phyloP scores from a whole-genome alignment of 2,888 invertebrate genomes.

The Eumerus sabulonum region DNA sequence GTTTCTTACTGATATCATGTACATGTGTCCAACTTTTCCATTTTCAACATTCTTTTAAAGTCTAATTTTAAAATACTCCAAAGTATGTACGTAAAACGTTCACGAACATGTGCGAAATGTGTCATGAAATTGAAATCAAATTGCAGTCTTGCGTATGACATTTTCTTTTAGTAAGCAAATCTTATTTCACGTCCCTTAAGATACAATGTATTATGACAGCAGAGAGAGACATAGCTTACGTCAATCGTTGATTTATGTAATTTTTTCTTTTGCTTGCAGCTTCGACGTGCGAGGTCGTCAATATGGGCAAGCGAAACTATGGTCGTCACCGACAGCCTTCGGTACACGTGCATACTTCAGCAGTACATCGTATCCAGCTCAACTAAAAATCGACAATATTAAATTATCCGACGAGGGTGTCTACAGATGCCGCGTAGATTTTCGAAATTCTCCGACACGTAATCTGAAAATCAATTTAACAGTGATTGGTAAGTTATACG shows the following conservation, averaged over 20 bases:
- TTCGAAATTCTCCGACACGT: constrained; percentile 86
- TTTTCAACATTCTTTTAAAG: no score
- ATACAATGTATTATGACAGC: no score
- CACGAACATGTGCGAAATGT: no score
- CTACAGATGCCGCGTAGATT: constrained; percentile 87
- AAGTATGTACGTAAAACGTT: no score
- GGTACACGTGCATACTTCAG: constrained; percentile 92
- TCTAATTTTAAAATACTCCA: no score
- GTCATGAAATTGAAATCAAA: neutral
- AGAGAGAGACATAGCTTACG: no score
- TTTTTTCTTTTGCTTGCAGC: constrained; percentile 78
- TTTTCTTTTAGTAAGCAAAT: no score
- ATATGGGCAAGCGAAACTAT: constrained; percentile 87
- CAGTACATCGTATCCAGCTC: constrained; percentile 88
- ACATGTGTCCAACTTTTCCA: no score
- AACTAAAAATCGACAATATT: constrained; percentile 84
- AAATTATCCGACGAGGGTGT: constrained; percentile 84
- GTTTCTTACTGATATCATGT: no score
- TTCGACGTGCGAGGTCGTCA: constrained; percentile 88
- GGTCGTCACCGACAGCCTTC: constrained; percentile 88
- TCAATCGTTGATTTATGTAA: neutral
- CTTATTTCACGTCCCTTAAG: no score
- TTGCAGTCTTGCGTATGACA: neutral
- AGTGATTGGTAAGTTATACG: constrained; percentile 83
- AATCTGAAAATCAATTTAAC: constrained; percentile 87